Evolutionary conservation across 2,888 invertebrate genomes (phyloP).

Genomic region (Nomada hirtipes): DNA sequence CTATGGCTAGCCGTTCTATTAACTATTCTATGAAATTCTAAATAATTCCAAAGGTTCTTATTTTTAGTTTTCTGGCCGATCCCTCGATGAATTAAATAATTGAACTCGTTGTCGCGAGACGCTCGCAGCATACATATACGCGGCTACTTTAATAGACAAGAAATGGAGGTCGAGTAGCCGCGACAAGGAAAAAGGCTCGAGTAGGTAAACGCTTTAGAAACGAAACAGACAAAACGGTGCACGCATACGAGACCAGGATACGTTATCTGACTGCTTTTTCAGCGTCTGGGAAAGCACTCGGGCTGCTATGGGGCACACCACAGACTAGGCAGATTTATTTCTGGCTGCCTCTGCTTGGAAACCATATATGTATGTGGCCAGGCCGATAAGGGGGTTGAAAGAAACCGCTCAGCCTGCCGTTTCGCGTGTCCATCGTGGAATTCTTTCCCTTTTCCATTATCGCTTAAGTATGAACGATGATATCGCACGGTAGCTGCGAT

Average conservation of each 20-base stretch:
- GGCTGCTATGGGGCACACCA: constrained; percentile 34
- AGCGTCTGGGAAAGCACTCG: constrained; percentile 65
- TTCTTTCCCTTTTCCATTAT: not conserved
- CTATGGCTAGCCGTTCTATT: not conserved
- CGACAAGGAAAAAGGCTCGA: not conserved
- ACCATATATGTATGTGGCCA: constrained; percentile 47
- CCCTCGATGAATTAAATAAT: not conserved
- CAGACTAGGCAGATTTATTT: constrained; percentile 67
- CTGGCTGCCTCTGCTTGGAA: constrained; percentile 49
- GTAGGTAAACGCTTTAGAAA: constrained; percentile 10
- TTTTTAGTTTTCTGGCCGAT: too few relatives aligned
- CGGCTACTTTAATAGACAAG: not conserved
- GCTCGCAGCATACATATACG: not conserved
- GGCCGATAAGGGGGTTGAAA: constrained; percentile 48
- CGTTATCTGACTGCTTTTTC: constrained; percentile 68
- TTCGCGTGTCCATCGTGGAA: not conserved
- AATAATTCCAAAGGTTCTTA: too few relatives aligned
- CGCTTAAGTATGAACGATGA: not conserved
- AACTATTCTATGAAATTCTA: too few relatives aligned
- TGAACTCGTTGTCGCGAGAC: not conserved
- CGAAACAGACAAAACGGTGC: constrained; percentile 7
- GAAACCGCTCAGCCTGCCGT: constrained; percentile 25
- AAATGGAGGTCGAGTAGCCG: not conserved
- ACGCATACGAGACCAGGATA: constrained; percentile 36
- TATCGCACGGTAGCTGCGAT: not conserved